Percentiles rank a stretch among this genome's conserved stretches.
These are phyloP conservation scores for Channa striata DNA, from an alignment of 2,797 vertebrate genomes.

Conservation along the genomic window DNA sequence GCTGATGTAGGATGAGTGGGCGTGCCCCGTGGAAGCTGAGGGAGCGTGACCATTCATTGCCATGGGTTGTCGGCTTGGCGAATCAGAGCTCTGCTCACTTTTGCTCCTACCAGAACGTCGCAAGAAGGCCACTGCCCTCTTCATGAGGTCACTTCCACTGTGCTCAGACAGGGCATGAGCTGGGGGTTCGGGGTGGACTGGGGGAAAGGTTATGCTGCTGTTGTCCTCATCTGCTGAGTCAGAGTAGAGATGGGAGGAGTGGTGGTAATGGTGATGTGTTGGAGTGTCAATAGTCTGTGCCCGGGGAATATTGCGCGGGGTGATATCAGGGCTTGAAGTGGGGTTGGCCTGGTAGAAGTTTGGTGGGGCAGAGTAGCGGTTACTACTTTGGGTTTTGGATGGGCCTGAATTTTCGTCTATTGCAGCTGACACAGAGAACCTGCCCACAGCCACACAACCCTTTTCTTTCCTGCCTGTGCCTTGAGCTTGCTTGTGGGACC, in stretches of 20 bases:
- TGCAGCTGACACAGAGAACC: slow-evolving; percentile 84
- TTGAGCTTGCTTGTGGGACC: slow-evolving; percentile 49
- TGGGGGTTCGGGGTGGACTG: slow-evolving; percentile 55
- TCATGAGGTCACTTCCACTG: slow-evolving; percentile 90
- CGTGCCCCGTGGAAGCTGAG: slow-evolving; percentile 72
- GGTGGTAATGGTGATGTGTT: slow-evolving; percentile 70
- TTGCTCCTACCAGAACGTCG: slow-evolving; percentile 88
- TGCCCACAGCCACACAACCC: slow-evolving; percentile 71
- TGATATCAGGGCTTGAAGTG: slow-evolving; percentile 81
- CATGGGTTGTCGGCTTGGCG: slow-evolving; percentile 80
- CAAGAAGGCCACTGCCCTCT: slow-evolving; percentile 92
- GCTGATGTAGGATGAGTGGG: slow-evolving; percentile 91
- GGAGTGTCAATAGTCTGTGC: slow-evolving; percentile 86
- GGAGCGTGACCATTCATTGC: slow-evolving; percentile 80
- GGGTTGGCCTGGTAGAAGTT: slow-evolving; percentile 89
- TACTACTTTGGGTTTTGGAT: slow-evolving; percentile 75
- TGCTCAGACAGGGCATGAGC: slow-evolving; percentile 80
- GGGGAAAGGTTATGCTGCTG: slow-evolving; percentile 66
- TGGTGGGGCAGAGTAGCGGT: slow-evolving; percentile 92
- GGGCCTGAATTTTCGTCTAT: slow-evolving; percentile 75
- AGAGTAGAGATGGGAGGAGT: slow-evolving; percentile 80
- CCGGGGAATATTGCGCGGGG: slow-evolving; percentile 82
- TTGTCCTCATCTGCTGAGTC: slow-evolving; percentile 88
- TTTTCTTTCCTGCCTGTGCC: slow-evolving; percentile 32
- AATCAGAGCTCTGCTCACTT: slow-evolving; percentile 86